Percentiles rank a stretch among this genome's conserved stretches.
Conservation (phyloP, 2,797 vertebrate genomes). For the Gambelia wislizenii region DNA sequence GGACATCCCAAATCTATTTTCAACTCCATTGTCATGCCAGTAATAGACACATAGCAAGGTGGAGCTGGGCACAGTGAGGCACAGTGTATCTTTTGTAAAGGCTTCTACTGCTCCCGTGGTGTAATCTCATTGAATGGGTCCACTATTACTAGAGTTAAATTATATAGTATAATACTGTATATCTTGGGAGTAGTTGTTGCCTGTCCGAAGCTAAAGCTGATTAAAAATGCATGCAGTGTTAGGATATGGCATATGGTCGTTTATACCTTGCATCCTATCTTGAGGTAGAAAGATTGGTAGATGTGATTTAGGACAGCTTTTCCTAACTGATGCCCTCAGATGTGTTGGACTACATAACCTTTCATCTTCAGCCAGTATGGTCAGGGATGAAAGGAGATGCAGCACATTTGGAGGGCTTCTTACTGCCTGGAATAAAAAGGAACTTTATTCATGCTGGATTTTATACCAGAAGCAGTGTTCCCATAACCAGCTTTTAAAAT, state of each 20-base stretch:
- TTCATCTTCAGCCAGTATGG: neutral
- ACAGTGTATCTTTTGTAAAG: too few relatives aligned
- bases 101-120: neutral
- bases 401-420: neutral
- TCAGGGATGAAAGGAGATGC: neutral
- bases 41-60: neutral
- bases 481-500: neutral
- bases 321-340: neutral
- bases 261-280: neutral
- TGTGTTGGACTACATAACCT: too few relatives aligned
- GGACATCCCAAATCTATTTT: neutral
- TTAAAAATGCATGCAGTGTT: neutral
- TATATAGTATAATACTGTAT: neutral
- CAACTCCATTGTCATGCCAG: neutral
- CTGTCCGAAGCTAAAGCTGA: neutral
- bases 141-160: too few relatives aligned
- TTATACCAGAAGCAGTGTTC: neutral
- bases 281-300: neutral
- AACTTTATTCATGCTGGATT: too few relatives aligned
- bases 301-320: neutral
- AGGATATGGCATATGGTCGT: neutral
- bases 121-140: neutral
- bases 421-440: too few relatives aligned
- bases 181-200: neutral
- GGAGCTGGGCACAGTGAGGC: too few relatives aligned